Evolutionary conservation across 1,140 invertebrate species (phyloP).

Genomic region (Melipona quadrifasciata): DNA sequence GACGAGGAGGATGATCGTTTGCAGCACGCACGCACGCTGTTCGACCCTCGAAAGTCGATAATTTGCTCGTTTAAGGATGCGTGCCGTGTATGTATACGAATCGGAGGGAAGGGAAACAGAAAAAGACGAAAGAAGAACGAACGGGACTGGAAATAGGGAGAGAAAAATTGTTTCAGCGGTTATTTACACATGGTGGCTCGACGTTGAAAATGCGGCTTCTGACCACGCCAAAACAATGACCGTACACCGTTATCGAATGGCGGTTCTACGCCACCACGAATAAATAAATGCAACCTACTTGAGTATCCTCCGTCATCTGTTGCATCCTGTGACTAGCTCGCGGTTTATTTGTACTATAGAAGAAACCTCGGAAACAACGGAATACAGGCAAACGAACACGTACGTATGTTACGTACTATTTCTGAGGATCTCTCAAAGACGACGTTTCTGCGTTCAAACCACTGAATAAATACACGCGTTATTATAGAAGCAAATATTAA

Average conservation of each 20-base stretch:
- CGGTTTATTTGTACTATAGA: not conserved
- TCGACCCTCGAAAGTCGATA: slow-evolving; percentile 20
- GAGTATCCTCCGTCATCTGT: slow-evolving; percentile 49
- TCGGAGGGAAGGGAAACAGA: not conserved
- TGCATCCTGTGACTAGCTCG: slow-evolving; percentile 17
- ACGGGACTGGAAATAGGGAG: not conserved
- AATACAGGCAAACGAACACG: not conserved
- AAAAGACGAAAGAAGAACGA: not conserved
- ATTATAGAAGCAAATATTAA: slow-evolving; percentile 12
- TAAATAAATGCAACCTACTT: slow-evolving; percentile 66
- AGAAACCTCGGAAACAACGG: not conserved
- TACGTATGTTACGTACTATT: no score
- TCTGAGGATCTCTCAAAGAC: not conserved
- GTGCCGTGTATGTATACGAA: not conserved
- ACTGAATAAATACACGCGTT: not conserved
- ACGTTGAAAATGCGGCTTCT: slow-evolving; percentile 29
- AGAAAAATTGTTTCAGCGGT: not conserved
- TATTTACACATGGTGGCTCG: not conserved
- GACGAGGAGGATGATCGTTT: not conserved
- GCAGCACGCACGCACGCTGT: slow-evolving; percentile 1
- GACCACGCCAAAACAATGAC: slow-evolving; percentile 50
- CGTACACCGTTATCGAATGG: slow-evolving; percentile 45
- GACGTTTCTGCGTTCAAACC: not conserved
- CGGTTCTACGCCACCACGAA: slow-evolving; percentile 53
- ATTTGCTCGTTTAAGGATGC: slow-evolving; percentile 18